Conservation (phyloP, 2,797 vertebrate species). For the Lycodopsis pacificus region DNA sequence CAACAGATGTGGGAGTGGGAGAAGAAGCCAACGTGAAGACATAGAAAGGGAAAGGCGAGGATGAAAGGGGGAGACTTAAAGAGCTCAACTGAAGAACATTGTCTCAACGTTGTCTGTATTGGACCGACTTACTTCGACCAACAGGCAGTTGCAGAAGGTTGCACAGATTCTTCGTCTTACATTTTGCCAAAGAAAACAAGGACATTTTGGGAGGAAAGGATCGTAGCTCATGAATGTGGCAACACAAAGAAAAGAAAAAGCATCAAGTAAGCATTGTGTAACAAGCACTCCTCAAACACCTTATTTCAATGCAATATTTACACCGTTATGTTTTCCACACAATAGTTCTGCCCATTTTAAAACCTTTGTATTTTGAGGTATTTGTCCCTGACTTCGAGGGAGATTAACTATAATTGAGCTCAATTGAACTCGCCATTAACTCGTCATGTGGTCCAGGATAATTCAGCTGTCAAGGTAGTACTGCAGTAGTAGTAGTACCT, state of each 20-base stretch:
- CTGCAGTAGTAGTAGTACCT: neutral
- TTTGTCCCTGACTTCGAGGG: neutral
- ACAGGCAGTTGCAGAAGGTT: neutral
- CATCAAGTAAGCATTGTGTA: neutral
- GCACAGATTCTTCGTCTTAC: conserved; percentile 1
- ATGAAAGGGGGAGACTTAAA: conserved; percentile 26
- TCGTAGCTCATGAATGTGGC: neutral
- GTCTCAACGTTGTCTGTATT: neutral
- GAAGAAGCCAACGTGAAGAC: conserved; percentile 24
- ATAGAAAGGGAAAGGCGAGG: conserved; percentile 7
- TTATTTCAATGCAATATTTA: neutral
- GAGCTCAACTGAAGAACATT: conserved; percentile 4
- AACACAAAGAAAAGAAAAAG: neutral
- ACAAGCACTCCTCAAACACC: conserved; percentile 2
- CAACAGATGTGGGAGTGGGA: conserved; percentile 20
- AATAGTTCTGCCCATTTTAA: neutral
- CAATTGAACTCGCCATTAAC: neutral
- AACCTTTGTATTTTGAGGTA: neutral
- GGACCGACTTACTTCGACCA: conserved; percentile 7
- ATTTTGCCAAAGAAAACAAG: neutral
- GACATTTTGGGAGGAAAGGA: neutral
- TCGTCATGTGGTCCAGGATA: neutral
- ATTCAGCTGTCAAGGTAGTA: neutral
- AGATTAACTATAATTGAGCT: neutral
- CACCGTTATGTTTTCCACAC: neutral